Conservation (phyloP, 1,140 invertebrate genomes). For the Cotesia glomerata region DNA sequence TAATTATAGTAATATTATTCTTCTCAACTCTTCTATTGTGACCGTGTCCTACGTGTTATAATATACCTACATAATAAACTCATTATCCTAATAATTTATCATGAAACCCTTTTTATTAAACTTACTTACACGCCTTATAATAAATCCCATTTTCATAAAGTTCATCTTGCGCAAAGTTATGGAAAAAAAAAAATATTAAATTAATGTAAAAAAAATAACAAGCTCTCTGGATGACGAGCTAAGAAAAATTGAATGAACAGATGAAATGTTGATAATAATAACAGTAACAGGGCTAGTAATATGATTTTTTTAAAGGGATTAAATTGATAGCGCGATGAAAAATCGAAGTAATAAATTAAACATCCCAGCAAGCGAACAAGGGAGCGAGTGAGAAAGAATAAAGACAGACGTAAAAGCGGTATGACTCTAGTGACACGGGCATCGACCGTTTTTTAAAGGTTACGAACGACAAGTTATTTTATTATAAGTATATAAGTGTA, state of each 20-base stretch:
- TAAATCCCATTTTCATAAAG: slow-evolving; percentile 9
- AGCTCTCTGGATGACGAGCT: no score
- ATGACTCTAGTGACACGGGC: slow-evolving; percentile 42
- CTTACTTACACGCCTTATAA: background rate
- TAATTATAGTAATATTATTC: no score
- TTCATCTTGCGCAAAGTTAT: background rate
- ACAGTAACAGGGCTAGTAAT: background rate
- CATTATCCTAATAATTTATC: background rate
- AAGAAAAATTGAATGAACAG: background rate
- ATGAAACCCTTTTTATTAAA: background rate
- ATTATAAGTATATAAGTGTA: background rate
- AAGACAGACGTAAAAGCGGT: slow-evolving; percentile 41
- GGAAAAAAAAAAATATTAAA: slow-evolving; percentile 2
- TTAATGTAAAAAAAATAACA: background rate
- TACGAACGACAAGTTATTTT: slow-evolving; percentile 44
- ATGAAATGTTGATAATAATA: background rate
- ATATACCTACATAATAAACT: no score
- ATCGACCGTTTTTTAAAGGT: slow-evolving; percentile 51
- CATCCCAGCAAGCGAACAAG: background rate
- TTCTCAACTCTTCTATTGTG: no score
- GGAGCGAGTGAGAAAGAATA: slow-evolving; percentile 22
- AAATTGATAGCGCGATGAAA: slow-evolving; percentile 9
- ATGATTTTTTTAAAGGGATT: background rate
- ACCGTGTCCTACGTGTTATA: no score
- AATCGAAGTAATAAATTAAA: slow-evolving; percentile 22